Base-by-base conservation (phyloP, 2,888 invertebrate genomes). In the Nymphalis c-album region DNA sequence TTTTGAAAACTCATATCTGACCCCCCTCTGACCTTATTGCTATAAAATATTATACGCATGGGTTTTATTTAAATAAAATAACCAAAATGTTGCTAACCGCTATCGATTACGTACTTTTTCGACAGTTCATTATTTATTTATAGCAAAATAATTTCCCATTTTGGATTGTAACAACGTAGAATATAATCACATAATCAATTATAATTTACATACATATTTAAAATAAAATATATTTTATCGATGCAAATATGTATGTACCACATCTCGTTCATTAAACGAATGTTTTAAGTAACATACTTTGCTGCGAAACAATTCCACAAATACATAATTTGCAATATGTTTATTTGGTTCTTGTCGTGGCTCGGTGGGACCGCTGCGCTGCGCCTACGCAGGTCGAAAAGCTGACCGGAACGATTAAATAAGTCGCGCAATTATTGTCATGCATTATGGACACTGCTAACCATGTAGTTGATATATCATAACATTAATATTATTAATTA, bases 371-470 rank as follows among this genome's bases (percentile, higher is more conserved):
- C 31, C 60, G 40, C 58, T 50, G 69, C 81, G 77, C 85, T 50
- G 69, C 81, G 77, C 85, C 86, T 76, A 85, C 85, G 81, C 85
- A 78, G 82, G 82, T 64, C 63, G 64, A 67, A 73, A 31, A 6
- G 6, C 26, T 75, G 71, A 72, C 75, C 71, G 76, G 7, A 26
- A 31, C 18, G 7, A 3, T 22, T 13, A 26, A 26, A 22, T 7
- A 57, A 57, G 40, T 6, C 35, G 35, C 31, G 55, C 31, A 35
- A 57, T 18, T 57, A 18, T 40, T 57, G 40, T 31, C 10, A 18
- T n/a, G 13, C 18, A 40, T 57, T 8, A 57, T 40, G 40, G 40
- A 40, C 40, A 13, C 13, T 40, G 10, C 40, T 40, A 2, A 40
- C 13, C 13, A 4, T 13, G 40, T 40, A 13, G 13, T 13, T 10